Base-by-base conservation (phyloP, 1,140 invertebrate species). In the Hylyphantes graminicola region DNA sequence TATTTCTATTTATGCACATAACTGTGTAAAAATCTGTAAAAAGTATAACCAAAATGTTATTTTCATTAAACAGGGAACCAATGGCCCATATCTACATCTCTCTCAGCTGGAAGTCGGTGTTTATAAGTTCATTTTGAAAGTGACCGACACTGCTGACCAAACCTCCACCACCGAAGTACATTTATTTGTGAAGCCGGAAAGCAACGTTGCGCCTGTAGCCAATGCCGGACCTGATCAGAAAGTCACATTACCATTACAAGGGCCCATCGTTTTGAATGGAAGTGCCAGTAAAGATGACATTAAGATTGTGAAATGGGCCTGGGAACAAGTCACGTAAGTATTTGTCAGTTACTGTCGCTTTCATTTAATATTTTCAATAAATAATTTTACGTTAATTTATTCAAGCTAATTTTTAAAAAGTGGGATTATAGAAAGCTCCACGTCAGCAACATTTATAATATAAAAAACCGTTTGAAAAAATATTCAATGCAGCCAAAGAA, bases 51-150 rank as follows among this genome's bases (percentile, higher is more conserved):
- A 59, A 59, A 13, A 13, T 68, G 63, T 19, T 51, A 35, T 11
- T 54, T 79, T 57, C 35, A 53, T 17, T 77, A 63, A 50, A 50
- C 19, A 86, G 73, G 86, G 85, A 57, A 97, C 96, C 0, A 92
- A 95, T 87, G 97, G 96, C 0, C 95, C 96, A 0, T 96, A 95
- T 88, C 91, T 96, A 61, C 93, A 94, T 88, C 90, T 98, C 7
- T 96, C 95, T 4, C 95, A 97, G 89, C 91, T 98, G 78, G 95
- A 97, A 88, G 95, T 96, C 88, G 97, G 97, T 75, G 94, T 97
- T 90, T 98, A 98, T 88, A 97, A 95, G 9, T 98, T 98, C 91
- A 94, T 95, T 10, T 90, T 98, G 7, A 96, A 96, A 91, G 96
- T 98, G 4, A 97, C 95, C 8, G 97, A 98, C 88, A 94, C 93